Conservation (phyloP, 92 coral and sea anemone genomes). For the Epizoanthus scotinus region DNA sequence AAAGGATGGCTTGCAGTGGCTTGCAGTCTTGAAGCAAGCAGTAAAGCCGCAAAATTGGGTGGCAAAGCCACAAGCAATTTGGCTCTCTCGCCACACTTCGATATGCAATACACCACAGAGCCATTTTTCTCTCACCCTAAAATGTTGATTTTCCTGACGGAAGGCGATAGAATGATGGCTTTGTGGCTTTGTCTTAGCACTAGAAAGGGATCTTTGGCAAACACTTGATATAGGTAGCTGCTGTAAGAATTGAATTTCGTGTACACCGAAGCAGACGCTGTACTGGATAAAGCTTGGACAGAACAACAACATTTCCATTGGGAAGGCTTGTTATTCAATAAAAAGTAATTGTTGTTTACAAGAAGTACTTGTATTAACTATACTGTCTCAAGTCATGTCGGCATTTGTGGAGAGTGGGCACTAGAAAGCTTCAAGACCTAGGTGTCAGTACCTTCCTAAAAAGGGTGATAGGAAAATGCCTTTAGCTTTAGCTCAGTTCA, state of each 20-base stretch:
- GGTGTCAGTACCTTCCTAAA: no score
- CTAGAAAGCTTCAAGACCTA: no score
- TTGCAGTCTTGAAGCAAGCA: no score
- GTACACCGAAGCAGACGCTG: background rate
- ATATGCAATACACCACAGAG: no score
- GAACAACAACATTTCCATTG: constrained; percentile 20
- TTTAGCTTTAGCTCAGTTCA: no score
- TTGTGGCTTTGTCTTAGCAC: background rate
- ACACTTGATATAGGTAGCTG: constrained; percentile 1
- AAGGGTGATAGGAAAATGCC: no score
- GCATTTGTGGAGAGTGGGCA: no score
- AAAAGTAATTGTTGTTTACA: constrained; percentile 1
- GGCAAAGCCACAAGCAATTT: no score
- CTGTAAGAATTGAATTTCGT: background rate
- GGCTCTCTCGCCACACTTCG: no score
- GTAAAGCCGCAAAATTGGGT: no score
- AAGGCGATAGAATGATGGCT: background rate
- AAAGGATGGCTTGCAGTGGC: no score
- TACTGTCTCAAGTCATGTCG: no score
- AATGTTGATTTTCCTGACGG: background rate
- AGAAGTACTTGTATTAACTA: background rate
- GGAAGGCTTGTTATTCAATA: constrained; percentile 38
- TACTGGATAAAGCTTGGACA: background rate
- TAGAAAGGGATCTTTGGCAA: constrained; percentile 29
- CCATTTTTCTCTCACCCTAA: background rate